A percentile compares a stretch with the other conserved stretches of the same genome.
Conservation (phyloP, 2,797 vertebrate species). For the Crocodylus rhombifer region DNA sequence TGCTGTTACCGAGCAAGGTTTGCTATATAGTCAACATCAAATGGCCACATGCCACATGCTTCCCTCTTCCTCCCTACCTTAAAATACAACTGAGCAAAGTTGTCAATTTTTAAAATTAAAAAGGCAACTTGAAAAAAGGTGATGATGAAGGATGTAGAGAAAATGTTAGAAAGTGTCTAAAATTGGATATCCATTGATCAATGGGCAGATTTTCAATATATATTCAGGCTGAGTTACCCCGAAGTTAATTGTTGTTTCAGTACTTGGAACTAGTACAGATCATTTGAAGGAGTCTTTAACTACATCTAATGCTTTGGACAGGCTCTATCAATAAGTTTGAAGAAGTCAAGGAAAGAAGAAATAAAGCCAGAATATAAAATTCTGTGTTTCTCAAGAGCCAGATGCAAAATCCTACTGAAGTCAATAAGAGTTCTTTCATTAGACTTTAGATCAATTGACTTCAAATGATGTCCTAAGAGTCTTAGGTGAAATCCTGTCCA, state of each 20-base stretch:
- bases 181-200: background rate
- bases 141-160: background rate
- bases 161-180: background rate
- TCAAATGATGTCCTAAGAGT: background rate
- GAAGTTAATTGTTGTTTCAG: background rate
- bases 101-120: background rate
- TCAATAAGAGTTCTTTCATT: background rate
- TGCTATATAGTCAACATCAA: conserved; percentile 34
- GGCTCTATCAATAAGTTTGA: background rate
- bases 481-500: background rate
- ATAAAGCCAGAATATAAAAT: background rate
- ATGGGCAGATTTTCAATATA: background rate
- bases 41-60: conserved; percentile 40
- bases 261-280: background rate
- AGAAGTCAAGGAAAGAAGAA: background rate
- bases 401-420: background rate
- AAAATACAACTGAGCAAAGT: conserved; percentile 34
- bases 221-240: background rate
- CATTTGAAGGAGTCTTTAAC: background rate
- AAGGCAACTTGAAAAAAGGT: background rate
- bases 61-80: conserved; percentile 29
- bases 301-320: background rate
- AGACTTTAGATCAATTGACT: background rate
- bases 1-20: conserved; percentile 59
- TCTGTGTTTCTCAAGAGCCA: background rate